These are phyloP conservation scores for Hemichromis elongatus DNA, from an alignment of 2,113 vertebrate genomes.

Conservation along the genomic window DNA sequence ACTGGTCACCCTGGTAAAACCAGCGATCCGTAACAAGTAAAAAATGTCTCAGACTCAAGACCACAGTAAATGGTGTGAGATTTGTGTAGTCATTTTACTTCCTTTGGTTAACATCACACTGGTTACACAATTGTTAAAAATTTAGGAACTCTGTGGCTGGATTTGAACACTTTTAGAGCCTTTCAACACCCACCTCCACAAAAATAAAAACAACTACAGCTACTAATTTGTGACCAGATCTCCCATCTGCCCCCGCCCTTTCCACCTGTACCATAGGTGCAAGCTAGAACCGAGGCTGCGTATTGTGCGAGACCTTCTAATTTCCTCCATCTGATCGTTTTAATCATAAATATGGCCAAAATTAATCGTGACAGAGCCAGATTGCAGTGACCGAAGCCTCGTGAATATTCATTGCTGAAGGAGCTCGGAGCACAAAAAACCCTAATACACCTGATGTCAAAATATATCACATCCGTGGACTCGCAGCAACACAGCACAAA, in stretches of 20 bases:
- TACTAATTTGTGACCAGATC: background rate
- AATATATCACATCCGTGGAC: background rate
- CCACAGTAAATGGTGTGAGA: background rate
- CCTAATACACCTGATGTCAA: background rate
- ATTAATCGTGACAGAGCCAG: rapidly evolving
- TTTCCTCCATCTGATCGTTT: background rate
- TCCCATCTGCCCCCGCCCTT: background rate
- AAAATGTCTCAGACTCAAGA: background rate
- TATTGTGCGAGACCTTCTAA: background rate
- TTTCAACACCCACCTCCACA: background rate
- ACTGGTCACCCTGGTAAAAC: background rate
- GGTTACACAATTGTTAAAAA: background rate
- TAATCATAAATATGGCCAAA: background rate
- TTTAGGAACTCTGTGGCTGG: background rate
- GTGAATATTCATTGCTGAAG: background rate
- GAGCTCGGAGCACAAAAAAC: background rate
- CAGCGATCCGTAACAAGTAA: background rate
- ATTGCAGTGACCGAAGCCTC: rapidly evolving
- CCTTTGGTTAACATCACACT: background rate
- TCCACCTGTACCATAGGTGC: background rate
- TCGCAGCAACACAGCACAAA: background rate
- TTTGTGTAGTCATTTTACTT: background rate
- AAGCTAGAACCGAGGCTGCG: background rate
- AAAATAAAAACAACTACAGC: background rate
- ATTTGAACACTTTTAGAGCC: background rate